Base-by-base conservation (phyloP, 2,797 vertebrate genomes). In the Pseudopleuronectes americanus region DNA sequence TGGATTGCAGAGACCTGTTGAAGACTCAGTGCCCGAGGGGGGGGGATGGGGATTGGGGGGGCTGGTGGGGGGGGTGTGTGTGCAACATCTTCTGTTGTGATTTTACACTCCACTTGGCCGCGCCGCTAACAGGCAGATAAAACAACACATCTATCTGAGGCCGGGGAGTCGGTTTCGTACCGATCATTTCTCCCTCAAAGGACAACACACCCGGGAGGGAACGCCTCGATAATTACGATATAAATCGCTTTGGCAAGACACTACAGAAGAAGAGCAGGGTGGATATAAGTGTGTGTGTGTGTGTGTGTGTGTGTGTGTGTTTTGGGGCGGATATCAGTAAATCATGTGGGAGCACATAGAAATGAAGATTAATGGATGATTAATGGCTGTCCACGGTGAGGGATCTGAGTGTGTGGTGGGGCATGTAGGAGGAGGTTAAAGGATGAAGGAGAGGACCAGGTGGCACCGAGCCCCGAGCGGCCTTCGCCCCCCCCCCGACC, bases 351-450 rank as follows among this genome's bases (percentile, higher is more conserved):
- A 80, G 28, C 64, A 28, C 73, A 71, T 9, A 63, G 53, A 78
- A 81, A 87, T 78, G 61, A 81, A 86, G 87, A 90, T 83, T 76
- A 91, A 87, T 86, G 81, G 79, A 65, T 76, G 87, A 90, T 81
- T 83, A 85, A 84, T 77, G 71, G 68, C 47, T n/a, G 71, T 84
- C 87, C 58, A 26, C 69, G 6, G 73, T 68, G 79, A 83, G 77
- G 76, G 82, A 84, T 71, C 38, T 10, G 65, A 63, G 64, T 80
- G 87, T 71, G 81, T 71, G 77, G 54, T 76, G 76, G 71, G 76
- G 71, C 79, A 31, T 88, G 86, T 22, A 71, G 65, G 74, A 55
- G 38, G 38, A 59, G 81, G 81, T 80, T 59, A 68, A 75, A 81
- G 79, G 83, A 80, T 83, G 80, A 80, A 77, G 82, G 82, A 81